Base-by-base conservation (phyloP, 2,113 vertebrate species). In the Oncorhynchus gorbuscha region DNA sequence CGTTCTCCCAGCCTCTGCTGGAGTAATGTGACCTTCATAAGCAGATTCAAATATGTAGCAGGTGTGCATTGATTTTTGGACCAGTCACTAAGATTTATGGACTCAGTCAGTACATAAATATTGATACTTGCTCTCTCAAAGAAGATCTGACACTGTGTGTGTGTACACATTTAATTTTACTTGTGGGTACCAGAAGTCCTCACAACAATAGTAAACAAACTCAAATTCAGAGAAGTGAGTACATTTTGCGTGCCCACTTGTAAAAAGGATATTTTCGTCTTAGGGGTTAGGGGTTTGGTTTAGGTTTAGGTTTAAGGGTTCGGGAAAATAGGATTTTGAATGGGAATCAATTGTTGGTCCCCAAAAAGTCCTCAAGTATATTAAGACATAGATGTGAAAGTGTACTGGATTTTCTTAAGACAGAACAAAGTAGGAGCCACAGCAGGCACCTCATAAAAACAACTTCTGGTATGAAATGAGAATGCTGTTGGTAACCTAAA, bases 11-110 rank as follows among this genome's bases (percentile, higher is more conserved):
- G 49, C 20, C 64, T 6, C 66, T 24, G 24, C 79, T 77, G 82
- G 73, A 81, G 79, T 86, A 86, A 88, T 88, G 85, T 90, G 92
- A 92, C 89, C 90, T 92, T 92, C 90, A 90, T 87, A 76, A 79
- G 81, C 81, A 89, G 86, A 89, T 89, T 85, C 84, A 90, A 91
- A 90, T 91, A 90, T 90, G 88, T 83, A 86, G 85, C 85, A 87
- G 83, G 72, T 81, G 5, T 84, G 69, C 83, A 93, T 92, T 91
- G 90, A 91, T 91, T 92, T 90, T 79, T 84, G 69, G 78, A 77
- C 84, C 73, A 82, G 83, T 85, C 67, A 77, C 78, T 88, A 85
- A 83, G 90, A 90, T 92, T 91, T 89, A 91, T 89, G 80, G 84
- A 87, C 88, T 89, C 79, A 78, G 77, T 68, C 78, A 85, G 84